Base-by-base conservation (phyloP, 2,797 vertebrate species). In the Perdix hodgsoniae region DNA sequence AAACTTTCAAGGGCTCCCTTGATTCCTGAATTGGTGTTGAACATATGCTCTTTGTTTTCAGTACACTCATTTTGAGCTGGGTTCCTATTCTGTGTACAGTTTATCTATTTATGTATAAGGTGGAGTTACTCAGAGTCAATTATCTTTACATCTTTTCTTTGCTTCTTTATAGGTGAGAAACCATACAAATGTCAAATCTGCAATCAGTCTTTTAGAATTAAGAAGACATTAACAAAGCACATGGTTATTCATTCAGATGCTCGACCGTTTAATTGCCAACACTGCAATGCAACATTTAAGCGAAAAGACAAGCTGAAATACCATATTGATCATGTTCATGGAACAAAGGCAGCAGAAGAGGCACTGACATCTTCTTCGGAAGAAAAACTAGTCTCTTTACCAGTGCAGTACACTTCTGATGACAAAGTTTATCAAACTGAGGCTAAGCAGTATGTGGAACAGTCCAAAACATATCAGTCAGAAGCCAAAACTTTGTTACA, bases 241-340 rank as follows among this genome's bases (percentile, higher is more conserved):
- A 98, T 99, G 98, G 99, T 99, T 95, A 99, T 99, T 94, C 99
- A 99, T 97, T 99, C 99, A 22, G 99, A 99, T 49, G 98, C 98
- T 42, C 98, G 99, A 31, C 99, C 99, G 75, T 99, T 99, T 91
- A 99, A 98, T 98, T 99, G 99, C 93, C 98, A 98, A 11, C 98
- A 99, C 96, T 99, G 99, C 96, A 99, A 98, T 54, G 99, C 99
- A 91, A 99, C 99, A 9, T 99, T 99, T 91, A 99, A 99, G 95
- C 97, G 99, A 80, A 99, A 99, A 86, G 99, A 99, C 98, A 99
- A 99, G 93, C 97, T 99, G 45, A 99, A 99, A 94, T 99, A 99
- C 80, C 99, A 99, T 23, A 98, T 98, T 16, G 99, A 99, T 96
- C 99, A 99, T 2, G 99, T 99, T 70, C 99, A 99, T 93, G 98